A percentile compares a stretch with the other conserved stretches of the same genome.
These are phyloP conservation scores for Acestrorhynchus altus DNA, from an alignment of 2,797 vertebrate species.

Conservation along the genomic window DNA sequence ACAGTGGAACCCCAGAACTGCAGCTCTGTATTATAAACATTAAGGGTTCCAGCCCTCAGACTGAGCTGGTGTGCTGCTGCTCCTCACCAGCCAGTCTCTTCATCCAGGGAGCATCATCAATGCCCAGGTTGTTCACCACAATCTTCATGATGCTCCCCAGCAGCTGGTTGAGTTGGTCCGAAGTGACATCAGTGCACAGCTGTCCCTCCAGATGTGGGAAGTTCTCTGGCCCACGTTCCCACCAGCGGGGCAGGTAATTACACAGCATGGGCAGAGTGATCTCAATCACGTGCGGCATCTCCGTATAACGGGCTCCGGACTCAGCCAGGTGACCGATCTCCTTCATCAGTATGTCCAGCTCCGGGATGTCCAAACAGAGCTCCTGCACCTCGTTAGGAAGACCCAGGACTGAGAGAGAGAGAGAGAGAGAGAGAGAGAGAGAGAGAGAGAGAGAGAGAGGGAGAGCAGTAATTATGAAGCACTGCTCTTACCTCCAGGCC, in stretches of 20 bases:
- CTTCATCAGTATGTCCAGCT: slow-evolving; percentile 84
- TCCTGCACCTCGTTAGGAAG: slow-evolving; percentile 90
- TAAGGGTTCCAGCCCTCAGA: too few species aligned
- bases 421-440: neutral
- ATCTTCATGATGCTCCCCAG: slow-evolving; percentile 95
- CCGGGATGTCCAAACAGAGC: slow-evolving; percentile 91
- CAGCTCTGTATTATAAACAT: too few species aligned
- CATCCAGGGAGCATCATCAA: slow-evolving; percentile 97
- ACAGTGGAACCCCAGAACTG: too few species aligned
- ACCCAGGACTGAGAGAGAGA: slow-evolving; percentile 83
- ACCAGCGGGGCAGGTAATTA: slow-evolving; percentile 95
- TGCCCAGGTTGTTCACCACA: slow-evolving; percentile 95
- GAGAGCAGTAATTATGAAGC: neutral
- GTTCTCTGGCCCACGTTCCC: slow-evolving; percentile 88
- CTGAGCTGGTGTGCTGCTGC: neutral
- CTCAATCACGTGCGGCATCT: slow-evolving; percentile 97
- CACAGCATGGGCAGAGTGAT: slow-evolving; percentile 96
- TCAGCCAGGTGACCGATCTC: slow-evolving; percentile 91
- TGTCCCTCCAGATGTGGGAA: slow-evolving; percentile 77
- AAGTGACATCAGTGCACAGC: slow-evolving; percentile 87
- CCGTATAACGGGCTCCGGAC: slow-evolving; percentile 93
- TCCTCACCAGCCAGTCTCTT: slow-evolving; percentile 90
- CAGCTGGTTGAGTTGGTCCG: slow-evolving; percentile 91
- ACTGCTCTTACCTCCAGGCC: too few species aligned
- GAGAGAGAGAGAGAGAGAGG: neutral